Conservation (phyloP, 2,113 vertebrate species). For the Gadus chalcogrammus region DNA sequence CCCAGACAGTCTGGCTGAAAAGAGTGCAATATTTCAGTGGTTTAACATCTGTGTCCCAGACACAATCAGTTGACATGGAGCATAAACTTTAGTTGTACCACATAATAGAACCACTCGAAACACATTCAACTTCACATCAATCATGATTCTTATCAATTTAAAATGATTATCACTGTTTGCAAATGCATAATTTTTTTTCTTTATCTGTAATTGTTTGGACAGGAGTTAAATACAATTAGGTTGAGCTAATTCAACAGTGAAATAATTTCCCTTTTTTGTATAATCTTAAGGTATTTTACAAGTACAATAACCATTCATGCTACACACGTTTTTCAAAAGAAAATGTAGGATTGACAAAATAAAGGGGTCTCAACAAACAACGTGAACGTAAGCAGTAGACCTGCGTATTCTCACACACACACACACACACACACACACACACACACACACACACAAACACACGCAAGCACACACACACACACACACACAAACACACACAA, state of each 20-base stretch:
- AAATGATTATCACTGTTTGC: background rate
- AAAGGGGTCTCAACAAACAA: conserved; percentile 9
- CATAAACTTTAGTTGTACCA: conserved; percentile 42
- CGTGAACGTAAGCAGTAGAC: background rate
- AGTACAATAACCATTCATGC: background rate
- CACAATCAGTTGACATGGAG: conserved; percentile 46
- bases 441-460: background rate
- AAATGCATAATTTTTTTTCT: background rate
- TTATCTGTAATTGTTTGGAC: background rate
- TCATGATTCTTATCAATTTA: conserved; percentile 10
- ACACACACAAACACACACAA: background rate
- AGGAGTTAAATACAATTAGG: background rate
- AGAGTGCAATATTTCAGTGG: conserved; percentile 19
- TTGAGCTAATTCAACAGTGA: too few species aligned
- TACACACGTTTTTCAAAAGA: background rate
- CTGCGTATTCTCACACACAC: background rate
- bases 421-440: background rate
- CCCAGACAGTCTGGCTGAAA: background rate
- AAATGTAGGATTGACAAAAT: conserved; percentile 4
- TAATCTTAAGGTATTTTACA: background rate
- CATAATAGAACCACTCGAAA: conserved; percentile 31
- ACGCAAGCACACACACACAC: too few species aligned
- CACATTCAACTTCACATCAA: conserved; percentile 27
- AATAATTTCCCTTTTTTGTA: too few species aligned
- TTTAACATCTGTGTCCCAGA: conserved; percentile 51